Evolutionary conservation across 2,797 vertebrate species (phyloP), one percentile per base, ranked within the genome.

Genomic region (Tragopan temminckii): DNA sequence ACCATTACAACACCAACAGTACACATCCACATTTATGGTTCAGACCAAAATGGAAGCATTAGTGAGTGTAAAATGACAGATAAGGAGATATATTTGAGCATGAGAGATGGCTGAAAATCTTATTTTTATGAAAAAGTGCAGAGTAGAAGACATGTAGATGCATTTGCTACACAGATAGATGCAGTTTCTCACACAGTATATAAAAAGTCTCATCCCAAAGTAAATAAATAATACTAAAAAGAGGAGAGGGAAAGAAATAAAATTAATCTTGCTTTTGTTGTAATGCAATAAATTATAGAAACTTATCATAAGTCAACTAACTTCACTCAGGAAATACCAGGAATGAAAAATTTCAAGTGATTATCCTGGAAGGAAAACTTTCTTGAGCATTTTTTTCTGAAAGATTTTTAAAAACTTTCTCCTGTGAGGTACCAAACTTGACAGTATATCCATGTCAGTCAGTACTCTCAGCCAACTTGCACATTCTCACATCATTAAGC

Each of bases 221-320:
- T n/a, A 55, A 55, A 53, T 18, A 31, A 31, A 13, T n/a, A 7
- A 55, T 55, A 55, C 19, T n/a, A n/a, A n/a, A 31, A 19, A n/a
- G 31, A 18, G 16, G 29, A 31, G 29, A 31, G 11, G 31, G 18
- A 12, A 12, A 48, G 5, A 48, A 7, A 9, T 9, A n/a, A 9
- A 14, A 6, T 10, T 3, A 35, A 0, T 16, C 12, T 1, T 35
- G 4, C 9, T 78, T 82, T 35, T 33, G 14, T 5, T 66, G 18
- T 11, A 83, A 57, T 31, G 13, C 7, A 69, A 29, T 15, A 84
- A 62, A 10, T 50, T 1, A 12, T 55, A 24, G 5, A 50, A 88
- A 24, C 7, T 70, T 38, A n/a, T 20, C n/a, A 5, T 83, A 57
- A 63, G 43, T 69, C 20, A 18, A 27, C 31, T 57, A 46, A 38